These are phyloP conservation scores for Callionymus lyra DNA, from an alignment of 2,113 vertebrate genomes.

Conservation along the genomic window DNA sequence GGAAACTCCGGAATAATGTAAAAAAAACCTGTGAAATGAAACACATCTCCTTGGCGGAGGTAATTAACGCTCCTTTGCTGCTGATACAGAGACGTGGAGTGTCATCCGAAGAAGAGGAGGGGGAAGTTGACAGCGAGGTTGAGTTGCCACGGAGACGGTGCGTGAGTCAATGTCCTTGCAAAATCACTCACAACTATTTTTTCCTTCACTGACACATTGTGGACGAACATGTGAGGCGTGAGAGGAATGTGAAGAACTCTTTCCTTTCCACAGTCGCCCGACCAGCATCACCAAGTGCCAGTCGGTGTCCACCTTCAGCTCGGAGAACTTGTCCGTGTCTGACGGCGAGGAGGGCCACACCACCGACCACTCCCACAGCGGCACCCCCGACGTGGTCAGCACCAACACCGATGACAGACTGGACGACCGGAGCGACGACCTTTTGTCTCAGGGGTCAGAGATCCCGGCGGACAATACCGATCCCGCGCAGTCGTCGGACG, in stretches of 20 bases:
- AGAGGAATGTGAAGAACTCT: background rate
- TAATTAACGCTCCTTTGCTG: conserved; percentile 1
- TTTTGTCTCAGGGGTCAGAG: conserved; percentile 83
- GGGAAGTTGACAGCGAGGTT: conserved; percentile 89
- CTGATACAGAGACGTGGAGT: conserved; percentile 77
- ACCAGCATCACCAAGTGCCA: conserved; percentile 80
- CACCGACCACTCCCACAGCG: conserved; percentile 84
- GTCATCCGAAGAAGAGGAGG: conserved; percentile 89
- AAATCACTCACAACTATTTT: conserved; percentile 26
- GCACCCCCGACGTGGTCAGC: conserved; percentile 84
- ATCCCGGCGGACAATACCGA: conserved; percentile 77
- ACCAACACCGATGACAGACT: conserved; percentile 83
- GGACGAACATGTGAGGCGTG: conserved; percentile 10
- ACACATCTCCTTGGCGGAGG: no score
- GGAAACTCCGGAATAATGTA: no score
- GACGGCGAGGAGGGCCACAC: conserved; percentile 87
- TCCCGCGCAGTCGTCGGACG: conserved; percentile 66
- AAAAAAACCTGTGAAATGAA: no score
- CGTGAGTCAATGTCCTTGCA: conserved; percentile 37
- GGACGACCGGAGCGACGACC: conserved; percentile 80
- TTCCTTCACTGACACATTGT: conserved; percentile 8
- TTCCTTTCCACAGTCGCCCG: conserved; percentile 60
- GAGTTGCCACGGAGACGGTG: conserved; percentile 84
- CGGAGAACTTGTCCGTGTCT: conserved; percentile 82
- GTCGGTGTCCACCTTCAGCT: conserved; percentile 87